Conservation (phyloP, 1,140 invertebrate genomes). For the Brachionus asplanchnoidis region DNA sequence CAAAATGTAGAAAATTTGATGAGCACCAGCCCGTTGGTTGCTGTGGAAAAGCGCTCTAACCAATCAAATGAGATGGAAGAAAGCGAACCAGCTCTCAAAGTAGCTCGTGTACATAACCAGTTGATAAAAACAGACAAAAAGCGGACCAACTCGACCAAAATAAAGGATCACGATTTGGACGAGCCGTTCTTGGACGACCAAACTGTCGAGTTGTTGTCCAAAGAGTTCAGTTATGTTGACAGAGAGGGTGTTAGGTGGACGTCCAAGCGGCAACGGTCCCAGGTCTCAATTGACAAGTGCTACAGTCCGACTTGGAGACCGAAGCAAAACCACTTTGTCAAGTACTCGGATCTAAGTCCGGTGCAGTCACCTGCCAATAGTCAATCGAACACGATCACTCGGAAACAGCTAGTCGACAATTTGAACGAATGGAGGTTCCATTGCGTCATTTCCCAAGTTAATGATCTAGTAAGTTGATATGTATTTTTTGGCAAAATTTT, state of each 20-base stretch:
- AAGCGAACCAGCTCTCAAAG: background rate
- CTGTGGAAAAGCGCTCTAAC: background rate
- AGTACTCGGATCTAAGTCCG: background rate
- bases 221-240: slow-evolving; percentile 14
- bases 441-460: slow-evolving; percentile 37
- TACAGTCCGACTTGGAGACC: background rate
- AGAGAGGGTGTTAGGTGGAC: slow-evolving; percentile 6
- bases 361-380: background rate
- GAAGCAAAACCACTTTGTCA: slow-evolving; percentile 10
- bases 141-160: background rate
- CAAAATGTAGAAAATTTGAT: background rate
- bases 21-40: background rate
- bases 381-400: background rate
- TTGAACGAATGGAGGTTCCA: slow-evolving; percentile 19
- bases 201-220: background rate
- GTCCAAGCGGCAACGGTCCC: background rate
- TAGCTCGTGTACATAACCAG: slow-evolving; percentile 10
- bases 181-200: slow-evolving; percentile 13
- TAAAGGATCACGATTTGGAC: slow-evolving; percentile 8
- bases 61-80: background rate
- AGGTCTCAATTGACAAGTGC: background rate
- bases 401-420: background rate
- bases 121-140: slow-evolving; percentile 26
- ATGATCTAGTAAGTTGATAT: background rate
- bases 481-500: background rate